Percentiles rank a stretch among this genome's conserved stretches.
Conservation (phyloP, 2,888 invertebrate genomes). For the Papilio elwesi region DNA sequence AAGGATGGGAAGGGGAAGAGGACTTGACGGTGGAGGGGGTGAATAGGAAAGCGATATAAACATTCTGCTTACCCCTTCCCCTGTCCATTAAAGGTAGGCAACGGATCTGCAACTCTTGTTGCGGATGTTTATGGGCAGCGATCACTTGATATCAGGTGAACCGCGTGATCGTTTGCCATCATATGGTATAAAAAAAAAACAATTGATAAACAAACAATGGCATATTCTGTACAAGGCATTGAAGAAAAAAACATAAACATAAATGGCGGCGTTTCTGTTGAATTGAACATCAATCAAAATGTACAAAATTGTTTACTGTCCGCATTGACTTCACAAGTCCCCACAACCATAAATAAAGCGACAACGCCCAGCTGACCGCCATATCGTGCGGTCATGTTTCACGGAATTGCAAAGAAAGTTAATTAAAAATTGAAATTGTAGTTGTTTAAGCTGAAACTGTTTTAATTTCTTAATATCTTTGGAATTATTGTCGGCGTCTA, state of each 20-base stretch:
- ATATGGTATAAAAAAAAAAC: no score
- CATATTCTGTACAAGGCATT: neutral
- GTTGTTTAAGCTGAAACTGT: neutral
- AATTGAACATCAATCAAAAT: slow-evolving; percentile 25
- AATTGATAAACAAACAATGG: no score
- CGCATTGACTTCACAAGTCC: slow-evolving; percentile 27
- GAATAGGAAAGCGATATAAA: no score
- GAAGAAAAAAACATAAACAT: neutral
- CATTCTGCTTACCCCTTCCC: no score
- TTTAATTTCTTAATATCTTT: neutral
- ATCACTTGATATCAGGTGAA: no score
- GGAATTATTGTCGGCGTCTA: no score
- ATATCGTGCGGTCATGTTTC: neutral
- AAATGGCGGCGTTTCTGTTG: neutral
- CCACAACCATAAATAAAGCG: slow-evolving; percentile 17
- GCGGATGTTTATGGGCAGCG: no score
- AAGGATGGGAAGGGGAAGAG: no score
- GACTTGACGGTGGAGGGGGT: no score
- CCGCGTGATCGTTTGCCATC: no score
- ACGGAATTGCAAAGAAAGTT: neutral
- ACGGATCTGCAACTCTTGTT: no score
- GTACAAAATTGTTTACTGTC: slow-evolving; percentile 1
- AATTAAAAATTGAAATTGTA: neutral
- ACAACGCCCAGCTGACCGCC: slow-evolving; percentile 1
- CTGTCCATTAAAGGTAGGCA: no score